Percentiles rank a stretch among this genome's conserved stretches.
phyloP scores from a whole-genome alignment of 1,140 invertebrate species.

The Apis laboriosa region DNA sequence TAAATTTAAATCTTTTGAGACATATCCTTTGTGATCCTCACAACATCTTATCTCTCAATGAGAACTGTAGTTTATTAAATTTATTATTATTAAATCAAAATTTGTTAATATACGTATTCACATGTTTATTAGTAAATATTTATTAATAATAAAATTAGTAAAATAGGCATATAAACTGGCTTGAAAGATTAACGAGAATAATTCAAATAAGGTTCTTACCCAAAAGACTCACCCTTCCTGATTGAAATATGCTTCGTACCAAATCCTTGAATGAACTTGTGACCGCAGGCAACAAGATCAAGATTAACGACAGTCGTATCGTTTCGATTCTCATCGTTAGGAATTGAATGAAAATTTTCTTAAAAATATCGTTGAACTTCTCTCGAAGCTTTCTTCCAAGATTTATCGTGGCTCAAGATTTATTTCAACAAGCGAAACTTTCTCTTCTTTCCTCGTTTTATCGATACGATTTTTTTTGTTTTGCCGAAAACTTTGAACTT shows the following conservation, averaged over 20 bases:
- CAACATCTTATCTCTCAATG: too few species aligned
- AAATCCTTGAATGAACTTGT: constrained; percentile 46
- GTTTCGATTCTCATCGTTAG: constrained; percentile 19
- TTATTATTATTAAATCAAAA: too few species aligned
- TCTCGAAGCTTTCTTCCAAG: constrained; percentile 7
- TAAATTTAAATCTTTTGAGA: too few species aligned
- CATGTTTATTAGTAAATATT: neutral
- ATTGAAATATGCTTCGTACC: constrained; percentile 51
- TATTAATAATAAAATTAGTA: neutral
- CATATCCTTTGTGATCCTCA: too few species aligned
- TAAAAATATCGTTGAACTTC: neutral
- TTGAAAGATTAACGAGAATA: neutral
- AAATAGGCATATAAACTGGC: too few species aligned
- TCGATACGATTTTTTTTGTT: neutral
- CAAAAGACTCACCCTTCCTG: constrained; percentile 60
- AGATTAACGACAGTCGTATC: constrained; percentile 6
- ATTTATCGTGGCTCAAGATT: constrained; percentile 21
- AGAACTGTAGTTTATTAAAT: too few species aligned
- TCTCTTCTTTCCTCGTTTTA: constrained; percentile 7
- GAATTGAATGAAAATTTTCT: neutral
- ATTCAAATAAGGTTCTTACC: neutral
- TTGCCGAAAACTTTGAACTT: constrained; percentile 25
- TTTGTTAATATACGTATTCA: too few species aligned
- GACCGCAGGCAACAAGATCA: neutral
- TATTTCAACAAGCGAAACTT: constrained; percentile 35